These are phyloP conservation scores for Megalops cyprinoides DNA, from an alignment of 2,797 vertebrate species.

Conservation along the genomic window DNA sequence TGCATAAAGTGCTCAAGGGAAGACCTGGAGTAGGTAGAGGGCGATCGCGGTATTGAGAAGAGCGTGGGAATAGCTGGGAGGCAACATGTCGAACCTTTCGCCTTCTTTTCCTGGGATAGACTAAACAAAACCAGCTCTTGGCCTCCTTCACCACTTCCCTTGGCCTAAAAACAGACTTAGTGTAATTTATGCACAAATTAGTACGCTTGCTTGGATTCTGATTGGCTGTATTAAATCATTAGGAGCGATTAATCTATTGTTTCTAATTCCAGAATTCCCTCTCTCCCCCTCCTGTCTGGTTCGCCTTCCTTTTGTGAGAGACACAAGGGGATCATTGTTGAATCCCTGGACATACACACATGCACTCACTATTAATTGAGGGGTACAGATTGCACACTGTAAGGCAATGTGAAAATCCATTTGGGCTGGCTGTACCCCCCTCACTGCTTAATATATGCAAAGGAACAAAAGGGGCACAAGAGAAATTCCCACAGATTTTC, in stretches of 20 bases:
- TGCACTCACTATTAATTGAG: conserved; percentile 72
- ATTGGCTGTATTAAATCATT: conserved; percentile 68
- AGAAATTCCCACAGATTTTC: conserved; percentile 7
- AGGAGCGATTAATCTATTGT: conserved; percentile 70
- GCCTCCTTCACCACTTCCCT: conserved; percentile 31
- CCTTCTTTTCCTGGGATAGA: conserved; percentile 43
- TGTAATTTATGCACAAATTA: conserved; percentile 73
- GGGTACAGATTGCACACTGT: conserved; percentile 58
- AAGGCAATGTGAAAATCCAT: conserved; percentile 25
- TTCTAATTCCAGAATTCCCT: conserved; percentile 45
- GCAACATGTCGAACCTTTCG: conserved; percentile 42
- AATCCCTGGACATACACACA: conserved; percentile 63
- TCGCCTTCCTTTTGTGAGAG: conserved; percentile 49
- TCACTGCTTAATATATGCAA: conserved; percentile 19
- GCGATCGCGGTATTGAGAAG: conserved; percentile 27
- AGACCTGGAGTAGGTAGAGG: conserved; percentile 30
- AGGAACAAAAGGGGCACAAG: conserved; percentile 13
- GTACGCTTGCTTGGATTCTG: conserved; percentile 66
- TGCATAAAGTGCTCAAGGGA: conserved; percentile 21
- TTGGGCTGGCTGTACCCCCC: conserved; percentile 66
- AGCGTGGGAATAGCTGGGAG: conserved; percentile 49
- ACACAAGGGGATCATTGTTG: conserved; percentile 69
- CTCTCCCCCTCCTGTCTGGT: conserved; percentile 41
- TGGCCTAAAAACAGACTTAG: conserved; percentile 42
- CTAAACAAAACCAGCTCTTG: conserved; percentile 42